Conservation (phyloP, 2,113 vertebrate species). For the Hepsetus odoe region DNA sequence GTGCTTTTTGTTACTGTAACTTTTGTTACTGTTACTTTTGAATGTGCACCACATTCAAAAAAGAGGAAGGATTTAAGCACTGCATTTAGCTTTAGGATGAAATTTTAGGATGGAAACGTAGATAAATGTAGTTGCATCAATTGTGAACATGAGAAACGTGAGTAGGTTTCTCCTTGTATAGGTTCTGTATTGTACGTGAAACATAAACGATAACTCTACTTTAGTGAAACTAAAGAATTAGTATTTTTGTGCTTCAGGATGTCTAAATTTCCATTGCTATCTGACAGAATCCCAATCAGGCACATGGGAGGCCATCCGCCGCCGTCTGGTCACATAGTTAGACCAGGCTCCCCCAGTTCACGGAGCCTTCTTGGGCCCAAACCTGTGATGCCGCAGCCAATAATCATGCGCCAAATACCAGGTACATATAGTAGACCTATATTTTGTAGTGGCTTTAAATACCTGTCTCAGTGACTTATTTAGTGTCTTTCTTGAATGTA, state of each 20-base stretch:
- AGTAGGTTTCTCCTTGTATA: no score
- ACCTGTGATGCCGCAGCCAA: conserved; percentile 78
- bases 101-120: no score
- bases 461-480: neutral
- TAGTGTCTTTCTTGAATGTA: no score
- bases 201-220: neutral
- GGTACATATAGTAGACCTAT: conserved; percentile 66
- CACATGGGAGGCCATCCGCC: conserved; percentile 20
- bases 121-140: no score
- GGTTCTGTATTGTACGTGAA: no score
- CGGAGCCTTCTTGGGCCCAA: conserved; percentile 73
- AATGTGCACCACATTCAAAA: neutral
- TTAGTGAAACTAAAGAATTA: neutral
- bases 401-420: conserved; percentile 83
- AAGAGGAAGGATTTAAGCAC: no score
- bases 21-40: neutral
- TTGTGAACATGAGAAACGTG: no score
- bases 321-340: conserved; percentile 75
- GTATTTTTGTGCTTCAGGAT: neutral
- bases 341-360: conserved; percentile 67
- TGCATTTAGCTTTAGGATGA: no score
- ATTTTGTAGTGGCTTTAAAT: neutral
- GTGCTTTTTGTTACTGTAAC: neutral
- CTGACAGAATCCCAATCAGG: conserved; percentile 21
- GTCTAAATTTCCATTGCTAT: neutral